A percentile compares a stretch with the other conserved stretches of the same genome.
Evolutionary conservation across 2,888 invertebrate species (phyloP).

Genomic region (Noctua comes): DNA sequence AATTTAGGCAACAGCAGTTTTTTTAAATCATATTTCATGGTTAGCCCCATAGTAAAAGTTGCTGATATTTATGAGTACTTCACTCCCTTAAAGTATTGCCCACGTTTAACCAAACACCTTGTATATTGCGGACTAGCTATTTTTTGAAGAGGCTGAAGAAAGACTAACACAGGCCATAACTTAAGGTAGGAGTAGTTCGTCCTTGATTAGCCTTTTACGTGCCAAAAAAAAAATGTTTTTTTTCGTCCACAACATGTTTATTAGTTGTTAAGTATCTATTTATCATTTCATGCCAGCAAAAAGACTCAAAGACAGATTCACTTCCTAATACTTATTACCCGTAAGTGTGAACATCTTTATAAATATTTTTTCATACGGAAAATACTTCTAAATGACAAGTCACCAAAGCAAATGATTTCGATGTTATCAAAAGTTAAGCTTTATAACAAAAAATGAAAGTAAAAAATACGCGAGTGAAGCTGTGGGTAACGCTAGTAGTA

Average conservation of each 20-base stretch:
- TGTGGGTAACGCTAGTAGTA: background rate
- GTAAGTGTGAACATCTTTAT: background rate
- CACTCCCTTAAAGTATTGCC: no score
- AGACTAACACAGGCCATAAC: background rate
- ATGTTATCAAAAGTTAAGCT: background rate
- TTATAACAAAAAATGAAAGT: no score
- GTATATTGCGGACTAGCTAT: background rate
- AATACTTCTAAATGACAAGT: background rate
- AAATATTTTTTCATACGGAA: constrained; percentile 28
- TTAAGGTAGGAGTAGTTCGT: background rate
- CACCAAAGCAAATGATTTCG: background rate
- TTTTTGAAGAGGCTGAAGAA: background rate
- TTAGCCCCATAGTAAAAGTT: no score
- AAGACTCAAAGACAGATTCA: background rate
- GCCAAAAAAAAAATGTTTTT: background rate
- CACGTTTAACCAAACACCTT: no score
- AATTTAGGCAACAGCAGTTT: no score
- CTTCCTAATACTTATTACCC: constrained; percentile 20
- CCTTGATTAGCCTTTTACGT: background rate
- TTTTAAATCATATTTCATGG: no score
- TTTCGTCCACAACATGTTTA: background rate
- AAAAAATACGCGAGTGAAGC: background rate
- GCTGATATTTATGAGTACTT: no score
- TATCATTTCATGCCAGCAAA: background rate
- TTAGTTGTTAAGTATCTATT: background rate